Conservation (phyloP, 2,888 invertebrate genomes). For the Trachelus troglodyta region DNA sequence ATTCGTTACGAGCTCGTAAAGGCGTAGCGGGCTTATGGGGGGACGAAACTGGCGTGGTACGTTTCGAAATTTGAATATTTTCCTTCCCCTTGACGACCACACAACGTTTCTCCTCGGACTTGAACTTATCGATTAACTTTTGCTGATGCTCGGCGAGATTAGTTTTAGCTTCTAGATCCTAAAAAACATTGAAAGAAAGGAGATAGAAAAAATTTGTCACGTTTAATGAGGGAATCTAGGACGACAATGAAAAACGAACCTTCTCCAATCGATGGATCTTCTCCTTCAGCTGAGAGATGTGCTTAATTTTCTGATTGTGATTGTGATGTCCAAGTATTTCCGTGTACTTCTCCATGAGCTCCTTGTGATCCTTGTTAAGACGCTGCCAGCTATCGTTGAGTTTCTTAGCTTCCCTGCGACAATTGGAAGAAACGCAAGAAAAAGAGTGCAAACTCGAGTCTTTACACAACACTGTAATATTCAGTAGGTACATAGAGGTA, state of each 20-base stretch:
- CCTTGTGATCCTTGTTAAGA: constrained; percentile 67
- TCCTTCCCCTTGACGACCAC: constrained; percentile 66
- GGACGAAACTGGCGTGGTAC: constrained; percentile 47
- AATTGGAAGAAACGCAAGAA: neutral
- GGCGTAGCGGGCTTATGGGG: constrained; percentile 64
- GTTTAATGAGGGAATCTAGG: constrained; percentile 22
- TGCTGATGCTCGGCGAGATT: constrained; percentile 53
- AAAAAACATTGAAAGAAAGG: constrained; percentile 27
- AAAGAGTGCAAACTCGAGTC: neutral
- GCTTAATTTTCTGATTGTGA: constrained; percentile 74
- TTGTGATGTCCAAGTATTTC: constrained; percentile 75
- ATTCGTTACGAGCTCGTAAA: constrained; percentile 66
- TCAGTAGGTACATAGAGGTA: neutral
- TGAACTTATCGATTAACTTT: constrained; percentile 65
- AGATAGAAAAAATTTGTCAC: neutral
- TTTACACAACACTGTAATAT: neutral
- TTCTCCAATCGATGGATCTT: constrained; percentile 66
- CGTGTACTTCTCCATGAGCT: constrained; percentile 71
- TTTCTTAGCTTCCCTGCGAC: constrained; percentile 43
- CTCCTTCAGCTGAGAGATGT: constrained; percentile 67
- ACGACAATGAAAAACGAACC: constrained; percentile 56
- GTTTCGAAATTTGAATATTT: constrained; percentile 62
- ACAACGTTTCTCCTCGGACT: constrained; percentile 53
- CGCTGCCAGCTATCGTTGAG: constrained; percentile 59
- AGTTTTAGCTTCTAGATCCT: constrained; percentile 48